phyloP scores from a whole-genome alignment of 2,888 invertebrate species.

The Zaprionus obscuricornis region DNA sequence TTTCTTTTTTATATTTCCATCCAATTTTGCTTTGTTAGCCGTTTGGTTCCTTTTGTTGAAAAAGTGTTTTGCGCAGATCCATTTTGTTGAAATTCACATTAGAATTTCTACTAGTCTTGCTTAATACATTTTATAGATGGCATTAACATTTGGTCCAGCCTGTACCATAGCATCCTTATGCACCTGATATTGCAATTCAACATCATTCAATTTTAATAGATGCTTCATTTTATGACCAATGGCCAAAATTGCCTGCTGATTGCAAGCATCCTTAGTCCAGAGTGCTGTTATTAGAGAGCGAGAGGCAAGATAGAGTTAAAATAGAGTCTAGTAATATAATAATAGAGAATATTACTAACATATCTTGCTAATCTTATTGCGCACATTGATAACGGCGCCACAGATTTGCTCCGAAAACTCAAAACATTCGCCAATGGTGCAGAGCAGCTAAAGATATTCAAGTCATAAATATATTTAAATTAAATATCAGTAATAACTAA shows the following conservation, averaged over 20 bases:
- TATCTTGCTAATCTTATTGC: conserved; percentile 95
- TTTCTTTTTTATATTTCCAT: too few relatives aligned
- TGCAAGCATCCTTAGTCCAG: conserved; percentile 93
- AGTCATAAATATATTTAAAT: neutral
- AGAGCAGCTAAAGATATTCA: conserved; percentile 86
- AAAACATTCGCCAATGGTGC: conserved; percentile 97
- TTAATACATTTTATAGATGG: conserved; percentile 57
- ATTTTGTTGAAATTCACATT: too few relatives aligned
- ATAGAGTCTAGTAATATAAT: neutral
- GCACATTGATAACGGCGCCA: conserved; percentile 97
- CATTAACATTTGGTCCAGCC: conserved; percentile 90
- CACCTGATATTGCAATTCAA: conserved; percentile 87
- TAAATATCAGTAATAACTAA: neutral
- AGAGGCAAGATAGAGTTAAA: neutral
- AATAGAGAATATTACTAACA: conserved; percentile 84
- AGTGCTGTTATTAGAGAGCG: conserved; percentile 84
- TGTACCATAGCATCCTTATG: conserved; percentile 93
- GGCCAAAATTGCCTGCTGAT: conserved; percentile 89
- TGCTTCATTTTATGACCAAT: conserved; percentile 95
- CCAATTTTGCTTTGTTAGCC: too few relatives aligned
- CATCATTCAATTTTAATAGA: conserved; percentile 87
- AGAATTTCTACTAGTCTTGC: neutral
- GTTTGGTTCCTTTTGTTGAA: too few relatives aligned
- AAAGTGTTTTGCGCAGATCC: too few relatives aligned
- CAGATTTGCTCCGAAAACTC: conserved; percentile 96